Base-by-base conservation (phyloP, 2,113 vertebrate genomes). In the Gavia stellata region DNA sequence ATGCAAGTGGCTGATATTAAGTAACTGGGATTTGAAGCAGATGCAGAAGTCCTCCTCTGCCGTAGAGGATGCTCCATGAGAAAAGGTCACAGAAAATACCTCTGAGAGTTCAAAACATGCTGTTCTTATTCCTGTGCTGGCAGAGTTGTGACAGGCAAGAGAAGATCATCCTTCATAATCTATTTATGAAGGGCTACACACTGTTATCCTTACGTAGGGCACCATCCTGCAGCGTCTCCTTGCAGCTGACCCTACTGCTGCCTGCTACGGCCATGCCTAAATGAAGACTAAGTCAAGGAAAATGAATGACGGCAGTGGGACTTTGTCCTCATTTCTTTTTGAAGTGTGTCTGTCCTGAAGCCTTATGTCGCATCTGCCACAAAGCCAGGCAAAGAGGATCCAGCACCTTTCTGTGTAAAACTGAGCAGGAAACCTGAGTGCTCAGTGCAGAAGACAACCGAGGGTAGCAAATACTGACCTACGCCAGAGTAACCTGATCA, bases 71-170 rank as follows among this genome's bases (percentile, higher is more conserved):
- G 88, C 84, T 92, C 73, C 29, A 15, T 1, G 45, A 85, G 62
- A 62, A 92, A 93, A 95, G 67, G 84, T 62, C 81, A 91, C 70
- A 77, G 73, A 29, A 80, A 96, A 96, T 20, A 75, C n/a, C 53
- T 68, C 91, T 42, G 70, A 47, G 70, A 85, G 62, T 9, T 92
- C 82, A 66, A 59, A 93, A 47, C 55, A 79, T 16, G 7, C 72
- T 45, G 61, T 26, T 91, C 80, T 75, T 61, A 61, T 16, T 71
- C 31, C 70, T 84, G 31, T 52, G 73, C n/a, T 56, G 66, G 66
- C 42, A 34, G 25, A 93, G 77, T 14, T 12, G 4, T 44, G 82
- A 58, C 84, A 88, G 63, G n/a, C 34, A 85, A 91, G 73, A 53
- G 62, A 56, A 58, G 49, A 91, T 73, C 53, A 77, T 77, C 59